A percentile compares a stretch with the other conserved stretches of the same genome.
Conservation (phyloP, 2,797 vertebrate species). For the Fundulus diaphanus region DNA sequence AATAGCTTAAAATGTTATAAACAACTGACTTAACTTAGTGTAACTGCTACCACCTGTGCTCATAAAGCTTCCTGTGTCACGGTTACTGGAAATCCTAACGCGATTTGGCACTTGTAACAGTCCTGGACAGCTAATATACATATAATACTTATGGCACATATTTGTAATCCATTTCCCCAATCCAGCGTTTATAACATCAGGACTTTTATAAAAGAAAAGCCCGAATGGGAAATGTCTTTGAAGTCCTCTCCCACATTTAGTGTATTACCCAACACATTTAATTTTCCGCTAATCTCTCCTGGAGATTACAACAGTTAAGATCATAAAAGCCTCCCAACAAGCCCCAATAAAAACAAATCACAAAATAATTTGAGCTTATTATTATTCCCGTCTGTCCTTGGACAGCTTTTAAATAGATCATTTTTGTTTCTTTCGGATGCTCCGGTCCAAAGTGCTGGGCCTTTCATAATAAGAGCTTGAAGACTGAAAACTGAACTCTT, state of each 20-base stretch:
- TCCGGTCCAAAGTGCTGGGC: conserved; percentile 54
- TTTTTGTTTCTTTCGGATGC: conserved; percentile 40
- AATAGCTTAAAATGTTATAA: conserved; percentile 56
- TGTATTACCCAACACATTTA: conserved; percentile 38
- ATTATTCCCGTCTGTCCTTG: conserved; percentile 51
- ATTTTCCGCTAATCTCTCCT: conserved; percentile 70
- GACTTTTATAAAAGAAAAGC: conserved; percentile 27
- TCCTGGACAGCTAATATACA: conserved; percentile 59
- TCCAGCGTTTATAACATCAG: conserved; percentile 51
- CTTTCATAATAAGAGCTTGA: conserved; percentile 42
- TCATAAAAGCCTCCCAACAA: conserved; percentile 39
- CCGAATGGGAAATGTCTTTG: conserved; percentile 29
- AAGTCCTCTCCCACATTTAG: conserved; percentile 29
- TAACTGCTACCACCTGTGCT: conserved; percentile 40
- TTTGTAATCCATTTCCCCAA: conserved; percentile 28
- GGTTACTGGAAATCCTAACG: conserved; percentile 27
- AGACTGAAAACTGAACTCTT: conserved; percentile 46
- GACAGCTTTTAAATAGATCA: conserved; percentile 66
- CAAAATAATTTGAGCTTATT: conserved; percentile 52
- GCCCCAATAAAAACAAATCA: conserved; percentile 55
- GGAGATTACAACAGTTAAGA: conserved; percentile 61
- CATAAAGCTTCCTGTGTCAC: conserved; percentile 27
- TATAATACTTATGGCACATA: conserved; percentile 64
- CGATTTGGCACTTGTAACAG: conserved; percentile 59
- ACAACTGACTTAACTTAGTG: conserved; percentile 34